Evolutionary conservation across 2,113 vertebrate genomes (phyloP).

Genomic region (Myotis brandtii): DNA sequence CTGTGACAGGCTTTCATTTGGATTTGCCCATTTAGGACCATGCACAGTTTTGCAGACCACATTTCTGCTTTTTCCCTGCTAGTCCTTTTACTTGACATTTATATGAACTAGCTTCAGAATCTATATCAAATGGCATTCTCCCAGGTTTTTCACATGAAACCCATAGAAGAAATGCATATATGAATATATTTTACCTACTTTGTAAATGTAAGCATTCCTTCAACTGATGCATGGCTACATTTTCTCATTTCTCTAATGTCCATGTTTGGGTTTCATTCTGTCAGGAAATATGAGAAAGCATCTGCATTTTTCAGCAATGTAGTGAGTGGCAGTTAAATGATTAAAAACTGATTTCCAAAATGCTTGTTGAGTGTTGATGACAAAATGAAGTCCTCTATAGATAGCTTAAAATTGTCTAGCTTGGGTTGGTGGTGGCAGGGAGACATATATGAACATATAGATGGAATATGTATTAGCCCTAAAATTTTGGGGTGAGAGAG

Average conservation of each 20-base stretch:
- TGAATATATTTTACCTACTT: slow-evolving; percentile 18
- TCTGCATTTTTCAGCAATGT: neutral
- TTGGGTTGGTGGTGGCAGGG: neutral
- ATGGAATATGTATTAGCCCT: neutral
- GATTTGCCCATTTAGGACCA: neutral
- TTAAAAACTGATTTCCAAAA: slow-evolving; percentile 48
- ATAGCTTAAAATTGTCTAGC: neutral
- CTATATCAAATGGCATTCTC: neutral
- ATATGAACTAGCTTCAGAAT: slow-evolving; percentile 37
- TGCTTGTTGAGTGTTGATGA: slow-evolving; percentile 18
- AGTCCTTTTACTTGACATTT: slow-evolving; percentile 57
- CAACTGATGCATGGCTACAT: neutral
- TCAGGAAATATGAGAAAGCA: neutral
- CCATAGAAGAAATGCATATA: neutral
- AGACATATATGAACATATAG: neutral
- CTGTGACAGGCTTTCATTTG: neutral
- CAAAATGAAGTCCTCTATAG: slow-evolving; percentile 25
- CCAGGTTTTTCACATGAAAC: neutral
- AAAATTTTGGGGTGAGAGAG: neutral
- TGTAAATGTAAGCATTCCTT: neutral
- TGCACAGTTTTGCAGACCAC: neutral
- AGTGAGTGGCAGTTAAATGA: neutral
- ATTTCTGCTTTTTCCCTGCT: neutral
- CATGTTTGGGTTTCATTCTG: slow-evolving; percentile 42
- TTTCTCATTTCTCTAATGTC: slow-evolving; percentile 41